Evolutionary conservation across 2,888 invertebrate species (phyloP), one percentile per base, ranked within the genome.

Genomic region (Watsonalla cultraria): DNA sequence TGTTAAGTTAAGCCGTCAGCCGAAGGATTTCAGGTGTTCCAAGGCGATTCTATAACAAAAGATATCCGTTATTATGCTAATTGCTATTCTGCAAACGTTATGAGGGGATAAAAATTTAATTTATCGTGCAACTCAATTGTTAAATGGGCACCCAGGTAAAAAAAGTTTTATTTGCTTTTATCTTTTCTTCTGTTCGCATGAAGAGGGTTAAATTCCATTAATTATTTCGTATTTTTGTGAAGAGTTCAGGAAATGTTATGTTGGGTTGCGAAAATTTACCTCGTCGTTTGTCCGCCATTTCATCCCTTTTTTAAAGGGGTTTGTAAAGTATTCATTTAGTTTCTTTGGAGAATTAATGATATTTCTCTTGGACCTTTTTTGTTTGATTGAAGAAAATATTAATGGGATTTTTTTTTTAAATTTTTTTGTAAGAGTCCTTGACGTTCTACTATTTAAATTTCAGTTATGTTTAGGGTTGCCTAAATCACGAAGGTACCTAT

Each of bases 51-150:
- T 49, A 55, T 62, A 66, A 66, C 64, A 68, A 70, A 60, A 54
- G 62, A 60, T 67, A 64, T 63, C 60, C 57, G 60, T 66, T 72
- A 70, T 70, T 69, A 72, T 73, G 70, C 64, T 74, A 71, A 72
- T 72, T 71, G 66, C 63, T 62, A 59, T 65, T 68, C 60, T 59
- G 62, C 54, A 62, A 66, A 63, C 59, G 70, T 65, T 69, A 66
- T 66, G 61, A 70, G 67, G 67, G 71, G 66, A 71, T 68, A 65
- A 70, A 68, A 67, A 68, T 58, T 60, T 61, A 70, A 70, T 70
- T 72, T 68, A 70, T 66, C 51, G 60, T 57, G 55, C 47, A 57
- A 56, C 61, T 58, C 61, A 50, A 46, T 54, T 58, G 60, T 61
- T 65, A 63, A 67, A 59, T 57, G 51, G 55, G 61, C 56, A 51